Evolutionary conservation across 2,797 vertebrate species (phyloP).

Genomic region (Cheirogaleus major): DNA sequence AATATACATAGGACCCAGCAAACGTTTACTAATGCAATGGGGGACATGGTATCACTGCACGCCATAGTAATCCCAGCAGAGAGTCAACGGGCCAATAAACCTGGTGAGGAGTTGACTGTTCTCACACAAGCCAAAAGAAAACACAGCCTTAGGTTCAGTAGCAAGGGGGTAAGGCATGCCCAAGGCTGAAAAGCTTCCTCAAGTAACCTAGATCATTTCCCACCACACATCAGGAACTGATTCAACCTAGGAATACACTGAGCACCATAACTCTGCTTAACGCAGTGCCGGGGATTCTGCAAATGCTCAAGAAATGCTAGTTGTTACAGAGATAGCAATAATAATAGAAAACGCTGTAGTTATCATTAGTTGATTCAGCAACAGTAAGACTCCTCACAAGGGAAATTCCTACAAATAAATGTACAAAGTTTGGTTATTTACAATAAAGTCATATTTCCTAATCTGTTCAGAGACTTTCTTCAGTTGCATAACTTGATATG

Average conservation of each 20-base stretch:
- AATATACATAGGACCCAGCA: neutral
- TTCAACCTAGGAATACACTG: neutral
- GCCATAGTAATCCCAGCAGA: neutral
- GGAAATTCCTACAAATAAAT: neutral
- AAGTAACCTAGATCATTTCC: fast-evolving
- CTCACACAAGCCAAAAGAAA: neutral
- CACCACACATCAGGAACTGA: neutral
- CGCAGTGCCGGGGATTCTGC: fast-evolving
- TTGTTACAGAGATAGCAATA: neutral
- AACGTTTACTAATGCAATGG: neutral
- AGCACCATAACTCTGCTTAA: neutral
- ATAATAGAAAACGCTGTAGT: fast-evolving
- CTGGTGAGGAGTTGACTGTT: fast-evolving
- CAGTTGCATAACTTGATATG: neutral
- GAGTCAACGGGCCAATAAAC: neutral
- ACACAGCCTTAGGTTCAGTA: neutral
- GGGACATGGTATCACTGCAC: fast-evolving
- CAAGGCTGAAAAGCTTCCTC: neutral
- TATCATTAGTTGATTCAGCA: neutral
- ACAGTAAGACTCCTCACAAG: neutral
- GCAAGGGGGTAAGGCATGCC: neutral
- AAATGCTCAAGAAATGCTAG: neutral
- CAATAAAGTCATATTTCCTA: neutral
- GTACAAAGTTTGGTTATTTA: neutral
- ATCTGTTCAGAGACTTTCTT: neutral